Base-by-base conservation (phyloP, 2,113 vertebrate genomes). In the Prionailurus bengalensis region DNA sequence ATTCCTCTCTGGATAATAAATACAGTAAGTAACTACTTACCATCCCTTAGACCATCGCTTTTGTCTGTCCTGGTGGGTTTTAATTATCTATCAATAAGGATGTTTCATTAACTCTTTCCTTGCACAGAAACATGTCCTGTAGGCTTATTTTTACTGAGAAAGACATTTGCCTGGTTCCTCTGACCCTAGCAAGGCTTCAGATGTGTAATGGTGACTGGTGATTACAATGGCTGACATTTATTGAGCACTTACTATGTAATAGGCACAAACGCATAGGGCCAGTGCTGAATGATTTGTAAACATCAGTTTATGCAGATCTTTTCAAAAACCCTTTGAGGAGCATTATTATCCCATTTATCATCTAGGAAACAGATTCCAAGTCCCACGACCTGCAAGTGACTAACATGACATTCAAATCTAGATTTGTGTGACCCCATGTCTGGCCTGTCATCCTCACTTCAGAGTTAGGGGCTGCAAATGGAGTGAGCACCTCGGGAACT, bases 1-100 rank as follows among this genome's bases (percentile, higher is more conserved):
- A 97, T 97, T 97, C 73, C 96, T 97, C 78, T 92, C 92, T 98
- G 92, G 97, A 96, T 98, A 98, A 97, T 97, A 98, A 98, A 97
- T 97, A 97, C 93, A 98, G 96, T 97, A 95, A 97, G 97, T 96
- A 98, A 98, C 84, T 92, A 97, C 96, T 96, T 93, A 83, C 45
- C 78, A 86, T 92, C 90, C 84, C 68, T 31, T 48, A 91, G 85
- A 95, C 90, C 68, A 93, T 94, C 61, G 12, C 80, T 97, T 98
- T 95, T 90, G 86, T 97, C 89, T 95, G 39, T 85, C 70, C 55
- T 70, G 51, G 63, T 84, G 51, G 36, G 36, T n/a, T 97, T 97
- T 93, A 93, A 95, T 97, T 94, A 51, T 86, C 86, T 87, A 84
- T 95, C 58, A 74, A 42, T 95, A 82, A 81, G 48, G 71, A 90